Base-by-base conservation (phyloP, 2,888 invertebrate genomes). In the Lithophane leautieri region DNA sequence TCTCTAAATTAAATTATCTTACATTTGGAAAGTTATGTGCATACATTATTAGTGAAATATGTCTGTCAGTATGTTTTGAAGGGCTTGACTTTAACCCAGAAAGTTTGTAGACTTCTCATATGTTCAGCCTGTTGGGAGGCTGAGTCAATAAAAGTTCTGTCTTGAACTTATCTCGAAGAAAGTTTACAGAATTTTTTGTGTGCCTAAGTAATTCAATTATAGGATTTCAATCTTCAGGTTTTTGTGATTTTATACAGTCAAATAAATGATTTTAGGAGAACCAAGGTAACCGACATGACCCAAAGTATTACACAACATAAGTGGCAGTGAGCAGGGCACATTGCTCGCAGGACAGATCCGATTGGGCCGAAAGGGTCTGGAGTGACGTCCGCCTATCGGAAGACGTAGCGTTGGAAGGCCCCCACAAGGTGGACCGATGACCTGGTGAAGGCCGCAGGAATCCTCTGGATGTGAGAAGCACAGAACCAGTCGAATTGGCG, bases 1-100 rank as follows among this genome's bases (percentile, higher is more conserved):
- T 25, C 71, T 22, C 71, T 68, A 77, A 80, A 84, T 85, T 72
- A 77, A 83, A 67, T 79, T 77, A 76, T 69, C 61, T 52, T 56
- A 67, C 67, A 83, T 73, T 67, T 40, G 6, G 22, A 16, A 80
- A 83, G 63, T 80, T 80, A 42, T 56, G 44, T 62, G 70, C 73
- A 78, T 78, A 78, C 66, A 70, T 73, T 72, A 73, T 82, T 68
- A 68, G 28, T 71, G 68, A 83, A 65, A 75, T 70, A 76, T 67
- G 78, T 86, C 58, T 70, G 72, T 67, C 84, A 63, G 79, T 83
- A 34, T 77, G 82, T 79, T 74, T 44, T 52, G 42, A 68, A 79
- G 75, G 44, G 56, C 54, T 56, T 42, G 19, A 47, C 11, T 63
- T 70, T 56, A 58, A 77, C 74, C 67, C 73, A 62, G 54, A 81